phyloP scores from a whole-genome alignment of 2,797 vertebrate species.

The Petrocephalus schoutedeni region DNA sequence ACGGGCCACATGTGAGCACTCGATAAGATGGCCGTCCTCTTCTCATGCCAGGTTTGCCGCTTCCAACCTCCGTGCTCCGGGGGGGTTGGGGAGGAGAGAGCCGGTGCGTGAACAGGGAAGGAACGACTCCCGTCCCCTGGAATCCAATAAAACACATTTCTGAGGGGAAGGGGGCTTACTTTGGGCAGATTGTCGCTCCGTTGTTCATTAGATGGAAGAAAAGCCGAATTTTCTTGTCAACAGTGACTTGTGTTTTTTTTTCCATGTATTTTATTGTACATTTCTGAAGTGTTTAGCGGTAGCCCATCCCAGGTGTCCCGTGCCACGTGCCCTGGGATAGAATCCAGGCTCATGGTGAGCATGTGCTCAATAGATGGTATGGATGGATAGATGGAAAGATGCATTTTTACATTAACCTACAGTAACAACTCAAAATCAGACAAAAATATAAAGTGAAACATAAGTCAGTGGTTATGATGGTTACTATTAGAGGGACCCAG shows the following conservation, averaged over 20 bases:
- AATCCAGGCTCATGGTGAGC: background rate
- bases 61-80: background rate
- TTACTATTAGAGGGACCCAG: background rate
- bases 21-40: slow-evolving; percentile 17
- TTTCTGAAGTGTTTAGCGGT: background rate
- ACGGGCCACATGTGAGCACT: slow-evolving; percentile 17
- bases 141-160: background rate
- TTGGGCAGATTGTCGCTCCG: background rate
- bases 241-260: background rate
- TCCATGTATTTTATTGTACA: too few relatives aligned
- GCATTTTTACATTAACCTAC: background rate
- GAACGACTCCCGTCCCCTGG: background rate
- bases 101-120: background rate
- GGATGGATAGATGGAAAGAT: background rate
- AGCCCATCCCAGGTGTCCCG: background rate
- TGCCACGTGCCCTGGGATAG: background rate
- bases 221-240: background rate
- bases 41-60: slow-evolving; percentile 11
- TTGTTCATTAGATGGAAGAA: background rate
- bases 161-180: background rate
- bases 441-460: background rate
- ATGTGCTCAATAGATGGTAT: background rate
- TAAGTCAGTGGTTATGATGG: background rate
- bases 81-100: background rate
- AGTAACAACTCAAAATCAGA: background rate